A percentile compares a stretch with the other conserved stretches of the same genome.
Conservation (phyloP, 1,140 invertebrate genomes). For the Lepidurus packardi region DNA sequence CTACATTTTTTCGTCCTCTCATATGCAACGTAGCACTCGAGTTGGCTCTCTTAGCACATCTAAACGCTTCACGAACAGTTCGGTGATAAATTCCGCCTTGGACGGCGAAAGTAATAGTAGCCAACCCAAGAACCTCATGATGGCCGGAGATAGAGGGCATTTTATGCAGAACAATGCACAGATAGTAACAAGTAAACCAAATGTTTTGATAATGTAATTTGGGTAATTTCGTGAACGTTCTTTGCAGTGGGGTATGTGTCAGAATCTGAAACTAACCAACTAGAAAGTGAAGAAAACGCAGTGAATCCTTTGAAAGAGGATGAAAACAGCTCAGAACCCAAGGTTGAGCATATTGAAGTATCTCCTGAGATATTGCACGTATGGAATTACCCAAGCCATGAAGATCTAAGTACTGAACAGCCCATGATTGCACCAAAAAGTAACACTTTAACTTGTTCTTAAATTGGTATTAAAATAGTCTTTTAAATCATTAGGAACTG, state of each 20-base stretch:
- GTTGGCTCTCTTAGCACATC: background rate
- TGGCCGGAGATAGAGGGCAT: background rate
- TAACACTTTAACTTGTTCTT: background rate
- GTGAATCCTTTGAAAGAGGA: background rate
- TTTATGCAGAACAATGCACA: background rate
- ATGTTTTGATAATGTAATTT: background rate
- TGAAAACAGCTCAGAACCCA: background rate
- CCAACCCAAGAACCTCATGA: background rate
- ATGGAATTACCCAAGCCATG: background rate
- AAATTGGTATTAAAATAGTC: background rate
- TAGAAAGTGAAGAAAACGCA: background rate
- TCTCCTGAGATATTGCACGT: background rate
- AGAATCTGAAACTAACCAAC: background rate
- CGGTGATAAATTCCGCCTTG: background rate
- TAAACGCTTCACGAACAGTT: background rate
- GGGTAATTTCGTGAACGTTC: background rate
- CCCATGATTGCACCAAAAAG: background rate
- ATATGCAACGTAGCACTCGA: background rate
- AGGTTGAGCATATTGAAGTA: conserved; percentile 11
- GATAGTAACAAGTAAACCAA: background rate
- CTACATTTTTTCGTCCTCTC: background rate
- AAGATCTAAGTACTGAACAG: background rate
- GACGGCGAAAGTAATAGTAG: background rate
- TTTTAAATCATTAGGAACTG: background rate
- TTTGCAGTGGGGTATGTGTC: background rate